Percentiles rank a stretch among this genome's conserved stretches.
Evolutionary conservation across 2,113 vertebrate genomes (phyloP).

Genomic region (Cyprinodon variegatus): DNA sequence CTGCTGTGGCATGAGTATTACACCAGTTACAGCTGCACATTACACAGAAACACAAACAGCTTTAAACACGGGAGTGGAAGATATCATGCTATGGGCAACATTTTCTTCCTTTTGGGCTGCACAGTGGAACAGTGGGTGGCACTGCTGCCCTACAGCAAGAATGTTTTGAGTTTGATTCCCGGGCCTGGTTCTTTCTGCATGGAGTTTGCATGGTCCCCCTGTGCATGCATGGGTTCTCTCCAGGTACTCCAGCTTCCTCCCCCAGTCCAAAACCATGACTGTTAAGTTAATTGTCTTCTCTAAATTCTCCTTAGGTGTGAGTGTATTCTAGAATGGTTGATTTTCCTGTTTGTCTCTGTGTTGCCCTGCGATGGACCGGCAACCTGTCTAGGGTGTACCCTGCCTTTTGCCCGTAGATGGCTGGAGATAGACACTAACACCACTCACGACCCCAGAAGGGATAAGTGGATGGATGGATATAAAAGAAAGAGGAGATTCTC

Average conservation of each 20-base stretch:
- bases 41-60: too few species aligned
- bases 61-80: too few species aligned
- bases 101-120: background rate
- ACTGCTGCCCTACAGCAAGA: background rate
- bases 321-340: background rate
- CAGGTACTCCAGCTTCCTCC: background rate
- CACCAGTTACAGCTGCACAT: too few species aligned
- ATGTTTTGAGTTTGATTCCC: background rate
- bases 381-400: too few species aligned
- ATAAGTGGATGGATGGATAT: too few species aligned
- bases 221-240: background rate
- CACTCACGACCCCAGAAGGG: too few species aligned
- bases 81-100: background rate
- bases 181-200: background rate
- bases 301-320: background rate
- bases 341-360: background rate
- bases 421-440: too few species aligned
- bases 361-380: too few species aligned
- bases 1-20: too few species aligned
- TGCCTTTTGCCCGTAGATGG: too few species aligned
- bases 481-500: too few species aligned
- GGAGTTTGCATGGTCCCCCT: background rate
- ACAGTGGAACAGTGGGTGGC: background rate
- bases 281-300: background rate
- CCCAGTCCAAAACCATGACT: background rate